Base-by-base conservation (phyloP, 2,797 vertebrate genomes). In the Distichodus sexfasciatus region DNA sequence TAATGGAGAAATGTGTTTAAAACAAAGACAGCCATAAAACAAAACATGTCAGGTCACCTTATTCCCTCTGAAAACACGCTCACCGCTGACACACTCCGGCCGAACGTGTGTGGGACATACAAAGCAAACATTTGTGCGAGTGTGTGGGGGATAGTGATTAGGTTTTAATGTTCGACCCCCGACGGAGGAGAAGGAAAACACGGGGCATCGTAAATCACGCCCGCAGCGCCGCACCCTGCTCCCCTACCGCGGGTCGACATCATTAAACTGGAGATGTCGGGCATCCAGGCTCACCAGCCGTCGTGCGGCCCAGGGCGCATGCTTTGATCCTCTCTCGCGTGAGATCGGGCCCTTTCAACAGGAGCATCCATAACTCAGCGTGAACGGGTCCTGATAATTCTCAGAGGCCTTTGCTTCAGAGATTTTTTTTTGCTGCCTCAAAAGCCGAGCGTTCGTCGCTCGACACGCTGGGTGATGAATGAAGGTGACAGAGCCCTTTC, bases 141-240 rank as follows among this genome's bases (percentile, higher is more conserved):
- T 54, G 62, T 35, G 31, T 41, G 58, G 58, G n/a, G 62, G 76
- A 72, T 31, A 57, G 46, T 73, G 66, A 79, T 76, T 78, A 72
- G 62, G n/a, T 77, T 76, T 78, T 79, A 72, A 78, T 75, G 69
- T 60, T 69, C 17, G 28, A 66, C 63, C 71, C 65, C 69, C 66
- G 53, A 67, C 54, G 36, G 73, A 36, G 73, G n/a, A 57, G 47
- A 62, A 76, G 71, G 41, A 73, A 76, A 81, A 76, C 66, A 81
- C 29, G n/a, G 35, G 51, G 60, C 23, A 40, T 38, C 48, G 47
- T 71, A 77, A 75, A 71, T 78, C 79, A 66, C 15, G 2, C 44
- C 64, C 68, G 4, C 61, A 68, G 76, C 51, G 15, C 26, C 31
- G 10, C 15, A 7, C 53, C 33, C 9, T 12, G 31, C 71, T 21